Base-by-base conservation (phyloP, 2,888 invertebrate genomes). In the Apomyelois bistriatella region DNA sequence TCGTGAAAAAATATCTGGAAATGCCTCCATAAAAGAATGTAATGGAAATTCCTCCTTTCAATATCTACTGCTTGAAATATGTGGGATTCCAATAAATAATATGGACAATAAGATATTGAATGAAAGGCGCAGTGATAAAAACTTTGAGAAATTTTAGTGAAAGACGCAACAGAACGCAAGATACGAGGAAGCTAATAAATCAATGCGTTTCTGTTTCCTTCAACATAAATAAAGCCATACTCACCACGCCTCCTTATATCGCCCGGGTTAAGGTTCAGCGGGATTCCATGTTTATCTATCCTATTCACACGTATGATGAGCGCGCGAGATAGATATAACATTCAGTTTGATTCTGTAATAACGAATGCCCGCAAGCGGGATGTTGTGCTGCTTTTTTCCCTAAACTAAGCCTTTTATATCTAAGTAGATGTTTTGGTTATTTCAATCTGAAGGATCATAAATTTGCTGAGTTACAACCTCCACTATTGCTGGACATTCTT, bases 101-200 rank as follows among this genome's bases (percentile, higher is more conserved):
- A 66, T 59, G 60, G 62, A 68, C 68, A 70, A 72, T 66, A 67
- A 75, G 68, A 73, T 72, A 64, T 65, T 57, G 55, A 46, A 53
- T 65, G 63, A 70, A 64, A 66, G 65, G 63, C 56, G 59, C 56
- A 65, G 62, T 64, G 68, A 69, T 70, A 70, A 69, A 68, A 65
- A 67, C 51, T 67, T 71, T 62, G 58, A 62, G 62, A 76, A 74
- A 79, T 79, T 74, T 70, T 70, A 72, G 55, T 59, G 70, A 72
- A 74, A 74, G 71, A 70, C 62, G 59, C 57, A 71, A 62, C 69
- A 75, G 79, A 82, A 78, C 72, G 76, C 81, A 75, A 35, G 73
- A 66, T 73, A 69, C 74, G 76, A 76, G 79, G 73, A 79, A 80
- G 72, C 74, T 69, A 76, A 85, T 86, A 89, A 85, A 88, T 89